These are phyloP conservation scores for Dicyema japonicum DNA, from an alignment of 1,140 invertebrate species.

Conservation along the genomic window DNA sequence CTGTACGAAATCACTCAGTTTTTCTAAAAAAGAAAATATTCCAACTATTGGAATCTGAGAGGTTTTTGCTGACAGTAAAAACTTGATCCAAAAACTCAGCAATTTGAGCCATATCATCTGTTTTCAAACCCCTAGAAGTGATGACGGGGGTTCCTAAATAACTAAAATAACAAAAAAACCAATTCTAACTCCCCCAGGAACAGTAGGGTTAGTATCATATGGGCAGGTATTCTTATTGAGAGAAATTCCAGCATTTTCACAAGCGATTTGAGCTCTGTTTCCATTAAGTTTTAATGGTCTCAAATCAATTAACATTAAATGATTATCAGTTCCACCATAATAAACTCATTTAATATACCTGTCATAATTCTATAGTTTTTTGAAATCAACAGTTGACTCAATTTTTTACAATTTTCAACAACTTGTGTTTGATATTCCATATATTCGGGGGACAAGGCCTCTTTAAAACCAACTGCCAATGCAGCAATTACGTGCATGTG, in stretches of 20 bases:
- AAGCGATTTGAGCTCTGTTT: slow-evolving; percentile 41
- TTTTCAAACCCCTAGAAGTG: slow-evolving; percentile 56
- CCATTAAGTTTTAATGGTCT: slow-evolving; percentile 39
- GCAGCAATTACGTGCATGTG: slow-evolving; percentile 59
- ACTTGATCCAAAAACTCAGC: slow-evolving; percentile 52
- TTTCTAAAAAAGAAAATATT: too few relatives aligned
- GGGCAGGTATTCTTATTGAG: slow-evolving; percentile 73
- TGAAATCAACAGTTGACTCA: too few relatives aligned
- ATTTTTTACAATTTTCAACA: slow-evolving; percentile 20
- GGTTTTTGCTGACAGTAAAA: too few relatives aligned
- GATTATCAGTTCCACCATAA: slow-evolving; percentile 2
- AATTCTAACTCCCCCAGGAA: slow-evolving; percentile 35
- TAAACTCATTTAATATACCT: slow-evolving; percentile 15
- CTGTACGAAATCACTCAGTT: too few relatives aligned
- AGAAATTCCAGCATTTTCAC: slow-evolving; percentile 57
- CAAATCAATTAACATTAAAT: slow-evolving; percentile 21
- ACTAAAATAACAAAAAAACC: slow-evolving; percentile 6
- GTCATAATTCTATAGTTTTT: slow-evolving; percentile 23
- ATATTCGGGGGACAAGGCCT: slow-evolving; percentile 44
- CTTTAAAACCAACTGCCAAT: slow-evolving; percentile 59
- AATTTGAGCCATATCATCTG: slow-evolving; percentile 47
- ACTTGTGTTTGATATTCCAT: slow-evolving; percentile 52
- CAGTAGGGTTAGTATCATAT: slow-evolving; percentile 66
- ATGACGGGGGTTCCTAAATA: slow-evolving; percentile 39
- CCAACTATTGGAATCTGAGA: too few relatives aligned